phyloP scores from a whole-genome alignment of 2,888 invertebrate species.

The Disparrhopalites patrizii region DNA sequence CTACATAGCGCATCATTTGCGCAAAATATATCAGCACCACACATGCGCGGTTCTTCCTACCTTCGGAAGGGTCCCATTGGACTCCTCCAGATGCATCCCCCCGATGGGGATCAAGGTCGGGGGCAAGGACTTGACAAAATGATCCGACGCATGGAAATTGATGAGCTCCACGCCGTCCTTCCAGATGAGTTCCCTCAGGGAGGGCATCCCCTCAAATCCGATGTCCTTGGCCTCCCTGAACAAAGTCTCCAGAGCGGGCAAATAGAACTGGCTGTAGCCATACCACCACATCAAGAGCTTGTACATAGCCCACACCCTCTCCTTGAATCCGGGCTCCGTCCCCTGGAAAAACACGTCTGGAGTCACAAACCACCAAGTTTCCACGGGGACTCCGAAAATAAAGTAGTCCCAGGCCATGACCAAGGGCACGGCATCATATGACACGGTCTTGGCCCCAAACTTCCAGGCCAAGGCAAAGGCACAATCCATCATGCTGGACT shows the following conservation, averaged over 20 bases:
- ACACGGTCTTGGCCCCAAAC: not conserved
- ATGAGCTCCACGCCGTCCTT: not conserved
- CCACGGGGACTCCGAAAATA: conserved; percentile 1
- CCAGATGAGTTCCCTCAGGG: not conserved
- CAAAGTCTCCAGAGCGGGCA: not conserved
- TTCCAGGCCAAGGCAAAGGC: conserved; percentile 1
- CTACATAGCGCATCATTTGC: no score
- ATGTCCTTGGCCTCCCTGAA: no score
- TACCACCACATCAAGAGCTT: not conserved
- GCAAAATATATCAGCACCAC: no score
- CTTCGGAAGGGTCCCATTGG: not conserved
- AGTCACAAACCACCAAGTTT: not conserved
- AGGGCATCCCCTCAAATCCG: not conserved
- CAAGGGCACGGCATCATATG: not conserved
- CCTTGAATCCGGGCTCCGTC: not conserved
- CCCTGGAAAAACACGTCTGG: not conserved
- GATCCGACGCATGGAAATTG: not conserved
- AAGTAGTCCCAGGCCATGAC: not conserved
- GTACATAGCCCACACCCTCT: not conserved
- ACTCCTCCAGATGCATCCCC: not conserved
- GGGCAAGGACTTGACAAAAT: not conserved
- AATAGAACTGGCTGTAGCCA: not conserved
- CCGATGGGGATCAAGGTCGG: not conserved
- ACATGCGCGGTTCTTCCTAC: no score
- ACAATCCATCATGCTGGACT: not conserved